Evolutionary conservation across 2,888 invertebrate genomes (phyloP), one percentile per base, ranked within the genome.

Genomic region (Caenorhabditis sp.): DNA sequence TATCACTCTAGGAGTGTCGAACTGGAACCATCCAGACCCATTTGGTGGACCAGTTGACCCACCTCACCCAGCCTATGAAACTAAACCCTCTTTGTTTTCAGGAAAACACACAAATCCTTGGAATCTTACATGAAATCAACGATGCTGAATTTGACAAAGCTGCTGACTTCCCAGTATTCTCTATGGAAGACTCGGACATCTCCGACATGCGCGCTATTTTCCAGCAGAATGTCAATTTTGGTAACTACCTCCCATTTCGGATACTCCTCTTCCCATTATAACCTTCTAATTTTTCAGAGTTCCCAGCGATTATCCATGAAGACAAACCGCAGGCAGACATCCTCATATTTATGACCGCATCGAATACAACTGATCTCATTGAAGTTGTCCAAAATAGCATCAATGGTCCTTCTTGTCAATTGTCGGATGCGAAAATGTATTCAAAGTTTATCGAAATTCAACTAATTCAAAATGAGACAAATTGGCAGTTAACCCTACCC

Each of bases 41-140:
- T n/a, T n/a, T n/a, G n/a, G n/a, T n/a, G n/a, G n/a, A n/a, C n/a
- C n/a, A n/a, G n/a, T n/a, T n/a, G n/a, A n/a, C n/a, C n/a, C n/a
- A n/a, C n/a, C n/a, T n/a, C n/a, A n/a, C n/a, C n/a, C n/a, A n/a
- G n/a, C n/a, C n/a, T 10, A 3, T 50, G 10, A 10, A 23, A 20
- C 21, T 23, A 4, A 23, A 10, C 17, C 14, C 2, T 53, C 21
- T 21, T 14, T 49, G 3, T 2, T 59, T 74, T 20, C 54, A 77
- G 79, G 70, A 70, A n/a, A 76, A 77, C 59, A 66, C 67, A 1
- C 79, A 79, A 70, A 54, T 65, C 12, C 68, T 77, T 14, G 79
- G 71, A 31, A 56, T 79, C 17, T 70, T 60, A 10, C 62, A 67
- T 27, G 59, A 63, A 20, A 52, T 70, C 14, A 63, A 76, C 36